Percentiles rank a stretch among this genome's conserved stretches.
phyloP scores from a whole-genome alignment of 2,888 invertebrate genomes.

The Napeogenes inachia region DNA sequence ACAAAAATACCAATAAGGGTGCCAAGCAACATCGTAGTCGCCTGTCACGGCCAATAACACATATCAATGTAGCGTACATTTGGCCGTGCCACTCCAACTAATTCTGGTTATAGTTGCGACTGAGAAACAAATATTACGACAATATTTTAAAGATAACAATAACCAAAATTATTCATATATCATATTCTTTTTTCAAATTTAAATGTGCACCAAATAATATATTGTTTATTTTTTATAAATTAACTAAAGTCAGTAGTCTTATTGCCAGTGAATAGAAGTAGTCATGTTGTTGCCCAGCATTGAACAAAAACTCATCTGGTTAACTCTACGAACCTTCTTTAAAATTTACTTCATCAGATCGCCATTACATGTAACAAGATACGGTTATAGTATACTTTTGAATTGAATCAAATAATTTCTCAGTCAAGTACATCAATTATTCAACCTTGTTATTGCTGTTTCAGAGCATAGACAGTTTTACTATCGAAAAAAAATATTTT shows the following conservation, averaged over 20 bases:
- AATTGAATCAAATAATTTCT: conserved; percentile 36
- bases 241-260: no score
- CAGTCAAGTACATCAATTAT: conserved; percentile 39
- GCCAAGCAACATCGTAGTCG: conserved; percentile 42
- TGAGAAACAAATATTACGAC: conserved; percentile 10
- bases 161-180: not conserved
- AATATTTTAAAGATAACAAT: conserved; percentile 5
- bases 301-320: not conserved
- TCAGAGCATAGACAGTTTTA: conserved; percentile 65
- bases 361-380: not conserved
- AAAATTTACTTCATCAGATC: conserved; percentile 1
- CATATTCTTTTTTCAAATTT: not conserved
- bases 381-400: not conserved
- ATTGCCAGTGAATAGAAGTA: no score
- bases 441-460: conserved; percentile 59
- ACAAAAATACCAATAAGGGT: conserved; percentile 66
- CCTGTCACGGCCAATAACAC: conserved; percentile 71
- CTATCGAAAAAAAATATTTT: conserved; percentile 69
- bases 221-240: no score
- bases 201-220: no score
- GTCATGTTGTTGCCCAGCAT: not conserved
- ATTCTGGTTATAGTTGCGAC: conserved; percentile 22
- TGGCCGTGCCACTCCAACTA: conserved; percentile 60
- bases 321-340: not conserved
- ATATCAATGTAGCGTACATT: conserved; percentile 71